A percentile compares a stretch with the other conserved stretches of the same genome.
These are phyloP conservation scores for Pteropus alecto DNA, from an alignment of 2,113 vertebrate species.

Conservation along the genomic window DNA sequence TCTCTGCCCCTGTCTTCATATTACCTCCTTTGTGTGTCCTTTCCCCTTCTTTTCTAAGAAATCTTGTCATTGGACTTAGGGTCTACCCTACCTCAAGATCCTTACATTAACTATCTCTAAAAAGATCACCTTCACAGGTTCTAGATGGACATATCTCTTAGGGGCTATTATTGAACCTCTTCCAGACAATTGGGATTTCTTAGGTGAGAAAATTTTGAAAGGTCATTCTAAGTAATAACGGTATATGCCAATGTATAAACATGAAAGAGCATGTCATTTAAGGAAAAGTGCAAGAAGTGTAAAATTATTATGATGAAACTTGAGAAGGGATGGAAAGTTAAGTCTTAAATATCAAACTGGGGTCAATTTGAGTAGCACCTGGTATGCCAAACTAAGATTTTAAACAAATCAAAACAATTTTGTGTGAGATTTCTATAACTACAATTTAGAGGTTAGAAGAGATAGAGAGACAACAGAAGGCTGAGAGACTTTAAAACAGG, in stretches of 20 bases:
- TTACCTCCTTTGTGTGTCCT: background rate
- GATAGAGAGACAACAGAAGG: background rate
- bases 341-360: background rate
- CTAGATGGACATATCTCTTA: background rate
- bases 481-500: background rate
- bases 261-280: background rate
- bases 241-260: background rate
- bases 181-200: background rate
- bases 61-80: background rate
- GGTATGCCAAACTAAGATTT: background rate
- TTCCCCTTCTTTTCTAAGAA: background rate
- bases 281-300: background rate
- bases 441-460: background rate
- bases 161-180: background rate
- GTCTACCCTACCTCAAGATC: background rate
- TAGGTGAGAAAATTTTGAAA: background rate
- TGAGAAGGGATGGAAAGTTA: background rate
- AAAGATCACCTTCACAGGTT: background rate
- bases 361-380: background rate
- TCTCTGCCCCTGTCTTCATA: background rate
- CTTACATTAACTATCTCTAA: background rate
- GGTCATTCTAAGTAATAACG: background rate
- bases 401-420: background rate
- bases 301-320: background rate
- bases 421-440: background rate